Evolutionary conservation across 1,140 invertebrate species (phyloP).

Genomic region (Caenorhabditis tropicalis): DNA sequence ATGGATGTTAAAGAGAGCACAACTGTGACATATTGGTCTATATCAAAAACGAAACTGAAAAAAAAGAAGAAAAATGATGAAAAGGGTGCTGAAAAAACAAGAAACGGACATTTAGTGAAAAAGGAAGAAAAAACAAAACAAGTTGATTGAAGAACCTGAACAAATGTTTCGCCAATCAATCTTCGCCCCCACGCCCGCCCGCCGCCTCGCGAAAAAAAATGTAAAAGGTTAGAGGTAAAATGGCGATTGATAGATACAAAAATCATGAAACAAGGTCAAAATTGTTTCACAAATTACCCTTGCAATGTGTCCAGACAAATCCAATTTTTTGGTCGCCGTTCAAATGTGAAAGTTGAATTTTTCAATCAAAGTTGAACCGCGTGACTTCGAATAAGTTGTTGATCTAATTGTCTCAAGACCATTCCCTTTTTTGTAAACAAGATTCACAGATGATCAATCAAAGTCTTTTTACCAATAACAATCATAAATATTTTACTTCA

Average conservation of each 20-base stretch:
- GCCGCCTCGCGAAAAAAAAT: too few relatives aligned
- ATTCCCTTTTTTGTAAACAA: too few relatives aligned
- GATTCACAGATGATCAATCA: too few relatives aligned
- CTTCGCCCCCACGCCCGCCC: slow-evolving; percentile 1
- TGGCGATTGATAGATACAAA: slow-evolving; percentile 29
- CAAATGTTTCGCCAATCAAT: slow-evolving; percentile 30
- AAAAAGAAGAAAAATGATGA: background rate
- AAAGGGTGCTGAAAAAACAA: background rate
- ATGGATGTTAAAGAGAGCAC: background rate
- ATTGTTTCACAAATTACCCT: slow-evolving; percentile 23
- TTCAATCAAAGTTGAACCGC: too few relatives aligned
- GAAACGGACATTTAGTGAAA: background rate
- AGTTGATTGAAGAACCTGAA: slow-evolving; percentile 42
- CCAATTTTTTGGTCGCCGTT: background rate
- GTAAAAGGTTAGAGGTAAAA: too few relatives aligned
- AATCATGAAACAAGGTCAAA: slow-evolving; percentile 28
- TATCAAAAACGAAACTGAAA: background rate
- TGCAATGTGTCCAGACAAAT: background rate
- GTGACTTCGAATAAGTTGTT: too few relatives aligned
- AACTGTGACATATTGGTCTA: background rate
- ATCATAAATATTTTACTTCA: too few relatives aligned
- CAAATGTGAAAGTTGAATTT: background rate
- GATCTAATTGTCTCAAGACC: too few relatives aligned
- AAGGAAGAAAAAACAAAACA: slow-evolving; percentile 19
- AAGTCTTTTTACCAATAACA: too few relatives aligned